phyloP scores from a whole-genome alignment of 2,797 vertebrate species.

The Phylloscopus collybita region DNA sequence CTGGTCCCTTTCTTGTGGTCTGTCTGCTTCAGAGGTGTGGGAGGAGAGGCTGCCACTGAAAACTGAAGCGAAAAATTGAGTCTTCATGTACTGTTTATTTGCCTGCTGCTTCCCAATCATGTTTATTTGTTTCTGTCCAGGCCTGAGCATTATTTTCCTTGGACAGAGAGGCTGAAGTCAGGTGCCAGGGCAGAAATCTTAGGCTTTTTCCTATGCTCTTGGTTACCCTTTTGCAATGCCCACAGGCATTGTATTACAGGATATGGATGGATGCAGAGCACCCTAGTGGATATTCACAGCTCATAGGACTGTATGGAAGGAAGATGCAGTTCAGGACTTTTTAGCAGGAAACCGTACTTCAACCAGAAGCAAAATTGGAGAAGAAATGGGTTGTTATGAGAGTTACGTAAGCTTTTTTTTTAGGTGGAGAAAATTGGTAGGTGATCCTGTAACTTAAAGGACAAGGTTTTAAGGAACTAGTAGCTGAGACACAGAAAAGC shows the following conservation, averaged over 20 bases:
- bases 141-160: not conserved
- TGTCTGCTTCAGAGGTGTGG: not conserved
- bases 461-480: not conserved
- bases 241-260: accelerated
- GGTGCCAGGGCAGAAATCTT: not conserved
- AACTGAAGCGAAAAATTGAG: not conserved
- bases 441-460: not conserved
- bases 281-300: not conserved
- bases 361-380: not conserved
- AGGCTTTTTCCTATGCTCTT: not conserved
- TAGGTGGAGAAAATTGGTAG: not conserved
- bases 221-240: not conserved
- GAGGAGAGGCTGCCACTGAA: not conserved
- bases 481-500: not conserved
- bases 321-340: not conserved
- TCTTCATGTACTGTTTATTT: not conserved
- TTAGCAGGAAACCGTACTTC: not conserved
- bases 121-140: not conserved
- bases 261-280: not conserved
- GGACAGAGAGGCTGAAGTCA: not conserved
- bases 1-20: not conserved
- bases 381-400: not conserved
- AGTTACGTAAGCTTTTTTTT: not conserved
- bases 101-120: not conserved
- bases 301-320: not conserved